A percentile compares a stretch with the other conserved stretches of the same genome.
Evolutionary conservation across 2,888 invertebrate species (phyloP).

Genomic region (Drosophila birchii): DNA sequence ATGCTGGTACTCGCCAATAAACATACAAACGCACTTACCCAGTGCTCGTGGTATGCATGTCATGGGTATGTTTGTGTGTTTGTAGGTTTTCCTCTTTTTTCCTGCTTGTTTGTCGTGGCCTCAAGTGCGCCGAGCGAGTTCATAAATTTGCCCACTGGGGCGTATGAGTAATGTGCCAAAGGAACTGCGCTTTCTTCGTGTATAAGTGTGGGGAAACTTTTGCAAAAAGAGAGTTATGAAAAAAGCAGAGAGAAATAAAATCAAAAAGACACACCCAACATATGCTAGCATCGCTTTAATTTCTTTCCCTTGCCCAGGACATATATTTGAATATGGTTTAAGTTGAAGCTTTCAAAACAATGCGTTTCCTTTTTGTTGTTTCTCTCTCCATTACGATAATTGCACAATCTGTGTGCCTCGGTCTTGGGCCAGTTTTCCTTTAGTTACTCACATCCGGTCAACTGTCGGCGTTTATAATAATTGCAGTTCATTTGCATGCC

Average conservation of each 20-base stretch:
- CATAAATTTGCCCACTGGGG: conserved; percentile 82
- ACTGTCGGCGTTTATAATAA: conserved; percentile 84
- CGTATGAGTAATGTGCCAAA: conserved; percentile 75
- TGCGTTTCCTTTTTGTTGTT: conserved; percentile 5
- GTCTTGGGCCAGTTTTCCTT: conserved; percentile 47
- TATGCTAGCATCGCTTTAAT: conserved; percentile 70
- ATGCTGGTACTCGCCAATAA: conserved; percentile 62
- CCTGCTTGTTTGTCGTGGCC: conserved; percentile 64
- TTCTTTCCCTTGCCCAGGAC: conserved; percentile 28
- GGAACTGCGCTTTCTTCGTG: conserved; percentile 58
- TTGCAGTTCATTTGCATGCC: conserved; percentile 82
- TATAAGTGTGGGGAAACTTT: conserved; percentile 46
- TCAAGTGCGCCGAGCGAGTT: conserved; percentile 76
- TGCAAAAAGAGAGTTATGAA: conserved; percentile 45
- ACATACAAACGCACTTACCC: conserved; percentile 77
- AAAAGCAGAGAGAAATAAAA: conserved; percentile 40
- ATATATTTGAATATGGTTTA: background rate
- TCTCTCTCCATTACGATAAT: conserved; percentile 51
- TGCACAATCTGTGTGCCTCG: conserved; percentile 53
- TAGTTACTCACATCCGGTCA: conserved; percentile 82
- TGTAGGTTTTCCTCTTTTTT: conserved; percentile 42
- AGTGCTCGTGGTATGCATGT: conserved; percentile 20
- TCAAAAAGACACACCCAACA: conserved; percentile 63
- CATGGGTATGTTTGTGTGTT: conserved; percentile 31
- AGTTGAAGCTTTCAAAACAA: background rate